Conservation (phyloP, 2,888 invertebrate genomes). For the Biston betularia region DNA sequence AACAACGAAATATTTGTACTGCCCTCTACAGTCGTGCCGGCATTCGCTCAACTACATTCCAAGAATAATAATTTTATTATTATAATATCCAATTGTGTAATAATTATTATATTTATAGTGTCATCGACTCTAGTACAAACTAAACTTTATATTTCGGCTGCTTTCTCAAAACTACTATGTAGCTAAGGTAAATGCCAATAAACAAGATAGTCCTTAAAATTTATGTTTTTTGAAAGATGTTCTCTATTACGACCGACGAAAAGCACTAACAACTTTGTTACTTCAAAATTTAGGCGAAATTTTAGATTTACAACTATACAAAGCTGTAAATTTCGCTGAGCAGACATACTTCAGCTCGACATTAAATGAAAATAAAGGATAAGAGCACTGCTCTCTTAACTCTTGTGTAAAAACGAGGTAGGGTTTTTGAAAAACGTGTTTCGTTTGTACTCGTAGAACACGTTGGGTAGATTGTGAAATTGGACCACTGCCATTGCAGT, state of each 20-base stretch:
- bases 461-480: constrained; percentile 74
- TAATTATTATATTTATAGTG: not conserved
- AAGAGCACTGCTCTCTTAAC: constrained; percentile 50
- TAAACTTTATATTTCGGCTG: not conserved
- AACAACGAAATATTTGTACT: too few relatives aligned
- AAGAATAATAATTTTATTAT: too few relatives aligned
- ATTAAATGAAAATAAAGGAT: constrained; percentile 55
- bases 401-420: constrained; percentile 54
- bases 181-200: not conserved
- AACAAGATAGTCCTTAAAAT: not conserved
- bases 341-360: constrained; percentile 43
- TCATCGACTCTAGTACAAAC: too few relatives aligned
- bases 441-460: constrained; percentile 76
- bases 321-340: constrained; percentile 28
- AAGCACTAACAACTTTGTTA: constrained; percentile 15
- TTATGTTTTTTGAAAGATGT: constrained; percentile 6
- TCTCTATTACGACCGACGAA: constrained; percentile 7
- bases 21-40: too few relatives aligned
- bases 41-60: too few relatives aligned
- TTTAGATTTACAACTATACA: constrained; percentile 29
- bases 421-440: constrained; percentile 75
- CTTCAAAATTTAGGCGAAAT: constrained; percentile 23
- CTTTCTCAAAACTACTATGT: not conserved
- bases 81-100: not conserved
- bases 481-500: constrained; percentile 83